Evolutionary conservation across 2,113 vertebrate genomes (phyloP), one percentile per base, ranked within the genome.

Genomic region (Picathartes gymnocephalus): DNA sequence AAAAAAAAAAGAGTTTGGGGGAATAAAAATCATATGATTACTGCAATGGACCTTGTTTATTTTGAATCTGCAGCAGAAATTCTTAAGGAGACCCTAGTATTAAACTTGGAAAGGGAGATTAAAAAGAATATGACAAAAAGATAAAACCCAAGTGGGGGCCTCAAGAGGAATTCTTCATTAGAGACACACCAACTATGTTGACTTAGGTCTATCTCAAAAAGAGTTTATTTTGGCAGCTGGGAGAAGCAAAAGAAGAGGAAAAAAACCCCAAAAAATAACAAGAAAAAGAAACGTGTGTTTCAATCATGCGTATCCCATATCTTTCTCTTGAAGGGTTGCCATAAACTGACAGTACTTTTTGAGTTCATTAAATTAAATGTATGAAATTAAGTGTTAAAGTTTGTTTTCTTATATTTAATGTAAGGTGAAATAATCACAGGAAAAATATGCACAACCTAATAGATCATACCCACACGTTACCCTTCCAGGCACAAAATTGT

Each of bases 221-320:
- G 64, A 86, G 93, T 90, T 96, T 95, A 96, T 96, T 97, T 96
- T 96, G 96, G 93, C 96, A 95, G 92, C 93, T 93, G 85, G 44
- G 51, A 91, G 79, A 82, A 94, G 71, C 20, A 68, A 57, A 50
- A 83, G 13, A 7, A 18, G 28, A 6, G 40, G 2, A 3, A 11
- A 73, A 72, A 50, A 20, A 14, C 1, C 6, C 18, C 6, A 10
- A 58, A n/a, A 35, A 13, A 33, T 27, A 61, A 37, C 37, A 66
- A 64, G 6, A 39, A 44, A 51, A 56, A 79, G 1, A 27, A 71
- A 9, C 6, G 6, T 87, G 39, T 21, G 23, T 74, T 90, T 91
- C 70, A 61, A 31, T 93, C 81, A 65, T 48, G 54, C 53, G 84
- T 65, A 72, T 86, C 40, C 51, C 40, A 15, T 44, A 44, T 84